phyloP scores from a whole-genome alignment of 2,113 vertebrate genomes.

The Lutjanus erythropterus region DNA sequence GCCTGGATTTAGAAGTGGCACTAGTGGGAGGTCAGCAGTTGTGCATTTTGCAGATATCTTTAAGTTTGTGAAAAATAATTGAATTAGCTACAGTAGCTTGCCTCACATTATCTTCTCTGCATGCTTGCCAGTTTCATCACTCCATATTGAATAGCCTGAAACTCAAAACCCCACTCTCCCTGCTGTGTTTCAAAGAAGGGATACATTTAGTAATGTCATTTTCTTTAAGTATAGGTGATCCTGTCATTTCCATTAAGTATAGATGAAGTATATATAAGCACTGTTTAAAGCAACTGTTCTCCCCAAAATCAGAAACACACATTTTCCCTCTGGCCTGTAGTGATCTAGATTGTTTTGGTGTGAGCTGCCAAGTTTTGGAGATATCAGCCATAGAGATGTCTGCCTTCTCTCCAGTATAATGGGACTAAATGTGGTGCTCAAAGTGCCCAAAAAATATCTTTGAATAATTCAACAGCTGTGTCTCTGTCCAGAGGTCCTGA shows the following conservation, averaged over 20 bases:
- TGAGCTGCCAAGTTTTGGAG: no score
- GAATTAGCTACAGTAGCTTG: conserved; percentile 2
- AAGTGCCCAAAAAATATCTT: no score
- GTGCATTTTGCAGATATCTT: background rate
- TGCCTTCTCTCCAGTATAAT: no score
- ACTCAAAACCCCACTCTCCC: conserved; percentile 6
- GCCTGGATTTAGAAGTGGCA: conserved; percentile 21
- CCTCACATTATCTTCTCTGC: conserved; percentile 8
- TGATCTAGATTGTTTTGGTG: no score
- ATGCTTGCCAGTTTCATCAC: conserved; percentile 6
- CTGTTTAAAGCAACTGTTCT: no score
- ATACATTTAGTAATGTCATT: conserved; percentile 25
- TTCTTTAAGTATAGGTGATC: background rate
- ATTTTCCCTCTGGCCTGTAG: no score
- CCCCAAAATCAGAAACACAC: no score
- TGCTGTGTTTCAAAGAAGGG: conserved; percentile 2
- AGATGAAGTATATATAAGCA: conserved; percentile 1
- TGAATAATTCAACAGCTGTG: no score
- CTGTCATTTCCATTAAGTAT: conserved; percentile 4
- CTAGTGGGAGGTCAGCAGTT: conserved; percentile 15
- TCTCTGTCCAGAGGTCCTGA: no score
- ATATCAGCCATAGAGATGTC: no score
- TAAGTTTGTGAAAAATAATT: background rate
- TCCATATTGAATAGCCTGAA: conserved; percentile 4
- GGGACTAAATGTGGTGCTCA: no score